phyloP scores from a whole-genome alignment of 2,888 invertebrate species.

The Brenthis hecate region DNA sequence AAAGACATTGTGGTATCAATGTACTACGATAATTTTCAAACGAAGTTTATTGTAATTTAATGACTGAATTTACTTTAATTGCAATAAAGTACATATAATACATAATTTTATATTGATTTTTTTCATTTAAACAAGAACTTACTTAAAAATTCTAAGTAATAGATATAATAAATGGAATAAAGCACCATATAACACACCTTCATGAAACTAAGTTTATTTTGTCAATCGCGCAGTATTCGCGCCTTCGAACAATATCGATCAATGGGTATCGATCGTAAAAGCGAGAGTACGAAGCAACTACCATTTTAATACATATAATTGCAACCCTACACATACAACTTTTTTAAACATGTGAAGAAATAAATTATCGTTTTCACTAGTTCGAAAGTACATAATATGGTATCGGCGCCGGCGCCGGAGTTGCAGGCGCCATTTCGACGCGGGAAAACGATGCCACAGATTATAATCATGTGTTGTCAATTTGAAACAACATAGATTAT shows the following conservation, averaged over 20 bases:
- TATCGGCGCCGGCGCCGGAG: constrained; percentile 43
- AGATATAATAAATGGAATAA: too few species aligned
- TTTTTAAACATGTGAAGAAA: constrained; percentile 31
- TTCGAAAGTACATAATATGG: constrained; percentile 35
- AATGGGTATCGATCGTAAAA: not conserved
- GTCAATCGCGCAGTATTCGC: too few species aligned
- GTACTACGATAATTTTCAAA: too few species aligned
- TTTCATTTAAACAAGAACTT: too few species aligned
- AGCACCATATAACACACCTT: too few species aligned
- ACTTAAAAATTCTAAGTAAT: too few species aligned
- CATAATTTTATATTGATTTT: too few species aligned
- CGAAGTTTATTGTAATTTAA: too few species aligned
- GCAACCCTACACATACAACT: constrained; percentile 22
- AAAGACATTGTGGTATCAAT: too few species aligned
- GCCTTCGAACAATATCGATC: not conserved
- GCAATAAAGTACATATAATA: too few species aligned
- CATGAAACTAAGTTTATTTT: too few species aligned
- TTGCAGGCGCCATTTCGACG: constrained; percentile 58
- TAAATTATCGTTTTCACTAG: constrained; percentile 39
- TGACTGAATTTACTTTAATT: too few species aligned
- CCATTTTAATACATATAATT: constrained; percentile 2
- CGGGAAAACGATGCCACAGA: constrained; percentile 51
- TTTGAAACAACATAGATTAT: constrained; percentile 3
- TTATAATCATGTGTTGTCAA: constrained; percentile 27
- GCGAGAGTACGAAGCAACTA: not conserved